Evolutionary conservation across 1,140 invertebrate species (phyloP), one percentile per base, ranked within the genome.

Genomic region (Holotrichia oblita): DNA sequence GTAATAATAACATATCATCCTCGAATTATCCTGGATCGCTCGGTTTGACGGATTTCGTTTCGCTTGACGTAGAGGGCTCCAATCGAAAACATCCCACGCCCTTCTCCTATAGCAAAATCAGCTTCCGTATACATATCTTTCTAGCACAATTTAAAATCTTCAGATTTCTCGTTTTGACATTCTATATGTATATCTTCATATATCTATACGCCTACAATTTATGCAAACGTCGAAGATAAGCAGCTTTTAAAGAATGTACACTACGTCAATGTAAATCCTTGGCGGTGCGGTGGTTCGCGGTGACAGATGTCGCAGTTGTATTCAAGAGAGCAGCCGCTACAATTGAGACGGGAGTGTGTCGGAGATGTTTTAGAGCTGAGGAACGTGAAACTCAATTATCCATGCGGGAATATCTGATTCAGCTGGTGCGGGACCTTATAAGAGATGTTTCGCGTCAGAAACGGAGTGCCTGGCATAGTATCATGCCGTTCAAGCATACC

Each of bases 301-400:
- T 55, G 48, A 55, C 14, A 9, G 8, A 44, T 14, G 42, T 14
- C 48, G 48, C 48, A 14, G 14, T 14, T 14, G 17, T n/a, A 55
- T 55, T 55, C 6, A 7, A 55, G 48, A 6, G 17, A 55, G 48
- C 48, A 55, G 48, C 48, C 48, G 48, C 17, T 17, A 17, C n/a
- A n/a, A 55, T 55, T 17, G 14, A n/a, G 48, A 55, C 14, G 17
- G 2, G 48, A 55, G 6, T 14, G 48, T 55, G 48, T 55, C 14
- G n/a, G 12, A 55, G 7, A 14, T n/a, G 12, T 17, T 55, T 17
- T 17, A 55, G 48, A 55, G 17, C 17, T 14, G 48, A 17, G n/a
- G 14, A 55, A 17, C 48, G 20, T 12, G 61, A 69, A 34, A 69
- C 61, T 17, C 61, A 69, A 69, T 69, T 69, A 69, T 34, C 61